Evolutionary conservation across 2,888 invertebrate species (phyloP).

Genomic region (Phyllotreta cruciferae): DNA sequence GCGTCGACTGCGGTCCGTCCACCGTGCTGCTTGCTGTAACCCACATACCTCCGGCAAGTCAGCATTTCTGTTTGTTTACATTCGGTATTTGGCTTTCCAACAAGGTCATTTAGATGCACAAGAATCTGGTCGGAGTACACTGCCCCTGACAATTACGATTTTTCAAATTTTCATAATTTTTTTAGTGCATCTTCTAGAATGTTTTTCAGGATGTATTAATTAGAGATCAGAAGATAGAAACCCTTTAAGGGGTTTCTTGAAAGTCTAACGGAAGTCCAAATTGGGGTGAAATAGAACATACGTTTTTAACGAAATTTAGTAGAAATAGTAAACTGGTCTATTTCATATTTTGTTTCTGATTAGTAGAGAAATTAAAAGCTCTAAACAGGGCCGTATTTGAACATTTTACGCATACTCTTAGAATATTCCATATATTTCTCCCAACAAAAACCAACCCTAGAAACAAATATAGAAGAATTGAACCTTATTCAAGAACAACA

Average conservation of each 20-base stretch:
- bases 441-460: no score
- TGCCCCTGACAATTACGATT: constrained; percentile 2
- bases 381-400: no score
- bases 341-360: no score
- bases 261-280: constrained; percentile 10
- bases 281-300: constrained; percentile 14
- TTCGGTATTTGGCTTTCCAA: constrained; percentile 36
- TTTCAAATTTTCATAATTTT: no score
- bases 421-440: no score
- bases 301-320: constrained; percentile 6
- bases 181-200: no score
- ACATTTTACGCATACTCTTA: no score
- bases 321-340: neutral
- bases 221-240: neutral
- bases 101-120: constrained; percentile 37
- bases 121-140: constrained; percentile 32
- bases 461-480: neutral
- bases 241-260: neutral
- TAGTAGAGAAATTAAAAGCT: no score
- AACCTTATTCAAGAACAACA: neutral
- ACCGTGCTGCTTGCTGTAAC: constrained; percentile 12
- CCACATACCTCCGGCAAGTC: constrained; percentile 33
- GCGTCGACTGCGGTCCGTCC: constrained; percentile 15
- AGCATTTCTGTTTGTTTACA: constrained; percentile 37
- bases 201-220: neutral